Percentiles rank a stretch among this genome's conserved stretches.
Conservation (phyloP, 2,113 vertebrate genomes). For the Ceratotherium simum region DNA sequence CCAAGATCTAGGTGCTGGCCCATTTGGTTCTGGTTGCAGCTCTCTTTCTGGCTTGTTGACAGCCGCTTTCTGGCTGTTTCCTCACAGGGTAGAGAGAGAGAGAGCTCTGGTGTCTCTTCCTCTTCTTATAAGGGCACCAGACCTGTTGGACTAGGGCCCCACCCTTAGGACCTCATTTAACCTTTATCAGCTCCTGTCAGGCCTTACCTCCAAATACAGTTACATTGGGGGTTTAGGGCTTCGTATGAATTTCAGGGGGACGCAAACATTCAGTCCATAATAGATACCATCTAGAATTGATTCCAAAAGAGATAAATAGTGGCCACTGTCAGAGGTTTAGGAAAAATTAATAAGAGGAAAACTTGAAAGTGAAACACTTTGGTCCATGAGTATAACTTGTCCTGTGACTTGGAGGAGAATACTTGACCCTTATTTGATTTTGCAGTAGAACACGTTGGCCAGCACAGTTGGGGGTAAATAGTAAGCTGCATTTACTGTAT, state of each 20-base stretch:
- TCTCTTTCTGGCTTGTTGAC: not conserved
- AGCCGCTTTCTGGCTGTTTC: accelerated
- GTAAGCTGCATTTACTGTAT: not conserved
- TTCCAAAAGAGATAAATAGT: not conserved
- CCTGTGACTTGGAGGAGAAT: not conserved
- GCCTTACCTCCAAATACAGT: not conserved
- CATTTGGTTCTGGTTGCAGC: no score
- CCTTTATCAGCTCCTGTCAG: not conserved
- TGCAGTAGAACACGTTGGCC: not conserved
- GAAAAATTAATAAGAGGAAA: not conserved
- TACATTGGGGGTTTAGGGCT: not conserved
- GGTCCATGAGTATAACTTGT: not conserved
- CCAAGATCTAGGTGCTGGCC: not conserved
- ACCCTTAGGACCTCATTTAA: not conserved
- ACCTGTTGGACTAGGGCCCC: not conserved
- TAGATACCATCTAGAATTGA: not conserved
- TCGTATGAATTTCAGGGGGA: not conserved
- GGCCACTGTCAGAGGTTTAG: not conserved
- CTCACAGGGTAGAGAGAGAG: no score
- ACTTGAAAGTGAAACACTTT: not conserved
- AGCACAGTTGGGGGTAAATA: not conserved
- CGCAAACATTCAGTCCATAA: not conserved
- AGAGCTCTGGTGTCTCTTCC: not conserved
- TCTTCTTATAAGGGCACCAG: not conserved
- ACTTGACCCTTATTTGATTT: not conserved